phyloP scores from a whole-genome alignment of 2,888 invertebrate genomes.

The Cerastis leucographa region DNA sequence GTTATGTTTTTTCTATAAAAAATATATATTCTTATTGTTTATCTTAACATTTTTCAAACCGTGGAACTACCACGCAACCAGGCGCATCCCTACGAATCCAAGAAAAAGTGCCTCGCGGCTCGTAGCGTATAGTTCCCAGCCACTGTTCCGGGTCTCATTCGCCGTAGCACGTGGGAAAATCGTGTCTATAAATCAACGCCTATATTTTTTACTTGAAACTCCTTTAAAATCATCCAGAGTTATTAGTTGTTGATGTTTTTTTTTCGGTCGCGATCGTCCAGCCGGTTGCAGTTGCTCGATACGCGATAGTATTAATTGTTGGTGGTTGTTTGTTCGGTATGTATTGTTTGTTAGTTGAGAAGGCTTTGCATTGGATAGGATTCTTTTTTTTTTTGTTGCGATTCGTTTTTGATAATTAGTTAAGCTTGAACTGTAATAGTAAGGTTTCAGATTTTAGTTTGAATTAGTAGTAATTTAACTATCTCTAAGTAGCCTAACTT shows the following conservation, averaged over 20 bases:
- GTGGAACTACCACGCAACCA: background rate
- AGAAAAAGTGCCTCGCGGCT: constrained; percentile 79
- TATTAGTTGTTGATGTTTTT: constrained; percentile 67
- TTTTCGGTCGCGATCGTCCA: constrained; percentile 38
- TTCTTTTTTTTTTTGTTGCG: constrained; percentile 4
- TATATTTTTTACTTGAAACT: constrained; percentile 73
- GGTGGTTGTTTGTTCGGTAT: constrained; percentile 24
- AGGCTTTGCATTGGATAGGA: background rate
- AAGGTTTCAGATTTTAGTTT: background rate
- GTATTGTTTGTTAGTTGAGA: constrained; percentile 20
- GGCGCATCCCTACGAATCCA: constrained; percentile 68
- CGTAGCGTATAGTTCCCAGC: constrained; percentile 81
- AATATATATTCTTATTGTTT: background rate
- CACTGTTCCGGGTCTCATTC: constrained; percentile 88
- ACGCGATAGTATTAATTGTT: constrained; percentile 60
- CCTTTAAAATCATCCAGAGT: constrained; percentile 65
- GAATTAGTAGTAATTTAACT: background rate
- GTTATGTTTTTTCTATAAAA: background rate
- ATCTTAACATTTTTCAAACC: background rate
- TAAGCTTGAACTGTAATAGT: background rate
- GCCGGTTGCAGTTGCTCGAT: constrained; percentile 26
- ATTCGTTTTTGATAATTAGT: background rate
- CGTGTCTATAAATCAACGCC: constrained; percentile 84
- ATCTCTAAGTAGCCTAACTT: background rate
- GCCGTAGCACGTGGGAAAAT: constrained; percentile 89